Percentiles rank a stretch among this genome's conserved stretches.
Conservation (phyloP, 2,797 vertebrate genomes). For the Diceros bicornis region DNA sequence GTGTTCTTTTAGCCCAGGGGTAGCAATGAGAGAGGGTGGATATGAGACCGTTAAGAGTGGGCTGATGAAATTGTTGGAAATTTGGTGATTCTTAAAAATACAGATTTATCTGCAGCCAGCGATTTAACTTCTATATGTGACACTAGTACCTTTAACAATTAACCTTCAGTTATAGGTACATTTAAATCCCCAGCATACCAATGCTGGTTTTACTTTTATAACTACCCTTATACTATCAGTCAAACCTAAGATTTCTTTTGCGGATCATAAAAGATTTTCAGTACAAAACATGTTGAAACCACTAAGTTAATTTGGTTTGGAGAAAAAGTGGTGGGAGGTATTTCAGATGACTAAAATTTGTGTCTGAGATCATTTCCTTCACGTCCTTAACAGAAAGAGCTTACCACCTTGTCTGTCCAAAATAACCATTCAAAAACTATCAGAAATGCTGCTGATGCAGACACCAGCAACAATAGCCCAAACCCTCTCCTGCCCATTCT, state of each 20-base stretch:
- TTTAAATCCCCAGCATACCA: neutral
- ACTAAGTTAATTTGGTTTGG: neutral
- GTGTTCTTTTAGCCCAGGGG: neutral
- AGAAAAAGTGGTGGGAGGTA: neutral
- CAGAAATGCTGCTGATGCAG: neutral
- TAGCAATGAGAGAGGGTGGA: neutral
- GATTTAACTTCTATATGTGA: neutral
- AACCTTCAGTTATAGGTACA: neutral
- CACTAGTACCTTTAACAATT: neutral
- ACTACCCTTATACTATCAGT: neutral
- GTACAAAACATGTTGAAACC: neutral
- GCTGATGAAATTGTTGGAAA: neutral
- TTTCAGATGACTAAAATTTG: neutral
- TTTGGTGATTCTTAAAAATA: neutral
- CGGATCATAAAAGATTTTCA: neutral
- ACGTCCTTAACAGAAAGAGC: neutral
- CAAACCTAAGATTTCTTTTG: neutral
- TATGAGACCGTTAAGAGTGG: neutral
- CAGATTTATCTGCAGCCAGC: neutral
- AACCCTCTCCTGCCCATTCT: neutral
- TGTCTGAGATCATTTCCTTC: conserved; percentile 4
- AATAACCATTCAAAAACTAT: neutral
- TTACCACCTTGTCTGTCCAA: neutral
- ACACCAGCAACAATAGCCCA: neutral
- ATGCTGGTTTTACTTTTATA: neutral